phyloP scores from a whole-genome alignment of 2,113 vertebrate species.

The Aramus guarauna region DNA sequence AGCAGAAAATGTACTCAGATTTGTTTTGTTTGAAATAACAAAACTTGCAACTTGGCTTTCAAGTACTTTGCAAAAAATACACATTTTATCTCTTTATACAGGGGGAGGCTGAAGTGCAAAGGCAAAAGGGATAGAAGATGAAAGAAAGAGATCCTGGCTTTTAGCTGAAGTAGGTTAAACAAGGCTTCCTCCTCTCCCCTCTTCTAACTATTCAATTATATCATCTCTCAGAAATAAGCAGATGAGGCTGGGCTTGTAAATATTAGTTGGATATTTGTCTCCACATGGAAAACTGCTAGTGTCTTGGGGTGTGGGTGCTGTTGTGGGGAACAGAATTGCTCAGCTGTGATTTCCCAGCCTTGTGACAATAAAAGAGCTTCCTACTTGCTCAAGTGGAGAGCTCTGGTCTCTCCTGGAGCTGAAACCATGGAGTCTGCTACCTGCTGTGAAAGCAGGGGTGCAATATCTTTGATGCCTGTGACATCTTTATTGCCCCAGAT shows the following conservation, averaged over 20 bases:
- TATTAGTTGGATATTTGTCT: not conserved
- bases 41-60: slow-evolving; percentile 9
- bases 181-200: not conserved
- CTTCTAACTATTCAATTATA: not conserved
- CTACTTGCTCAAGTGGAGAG: rapidly evolving
- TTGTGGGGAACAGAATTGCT: not conserved
- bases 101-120: not conserved
- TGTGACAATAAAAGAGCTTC: not conserved
- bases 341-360: not conserved
- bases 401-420: not conserved
- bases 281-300: not conserved
- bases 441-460: not conserved
- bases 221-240: not conserved
- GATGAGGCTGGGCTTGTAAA: not conserved
- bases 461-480: not conserved
- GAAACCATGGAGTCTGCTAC: not conserved
- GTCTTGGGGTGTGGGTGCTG: not conserved
- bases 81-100: not conserved
- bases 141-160: not conserved
- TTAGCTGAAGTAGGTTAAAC: not conserved
- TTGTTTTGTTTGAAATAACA: slow-evolving; percentile 26
- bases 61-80: not conserved
- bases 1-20: not conserved
- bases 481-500: not conserved
- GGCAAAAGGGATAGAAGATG: not conserved